A percentile compares a stretch with the other conserved stretches of the same genome.
These are phyloP conservation scores for Pristionchus entomophagus DNA, from an alignment of 2,888 invertebrate genomes.

Conservation along the genomic window DNA sequence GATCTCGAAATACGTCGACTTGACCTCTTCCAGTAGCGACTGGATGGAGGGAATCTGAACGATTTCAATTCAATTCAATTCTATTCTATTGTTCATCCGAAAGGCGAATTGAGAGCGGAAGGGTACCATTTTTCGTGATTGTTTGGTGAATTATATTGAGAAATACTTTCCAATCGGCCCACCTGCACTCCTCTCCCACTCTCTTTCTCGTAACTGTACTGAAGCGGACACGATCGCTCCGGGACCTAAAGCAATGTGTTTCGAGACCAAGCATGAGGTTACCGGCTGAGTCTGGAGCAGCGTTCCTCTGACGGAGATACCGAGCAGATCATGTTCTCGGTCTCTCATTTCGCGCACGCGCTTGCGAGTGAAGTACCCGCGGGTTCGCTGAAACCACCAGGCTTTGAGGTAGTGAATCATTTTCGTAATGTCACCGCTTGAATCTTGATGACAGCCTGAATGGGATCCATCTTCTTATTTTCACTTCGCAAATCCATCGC, in stretches of 20 bases:
- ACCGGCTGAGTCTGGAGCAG: constrained; percentile 2
- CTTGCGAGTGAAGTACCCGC: constrained; percentile 67
- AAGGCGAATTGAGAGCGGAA: too few relatives aligned
- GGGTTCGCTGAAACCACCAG: constrained; percentile 59
- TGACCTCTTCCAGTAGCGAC: background rate
- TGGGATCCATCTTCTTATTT: constrained; percentile 61
- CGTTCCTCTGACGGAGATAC: constrained; percentile 56
- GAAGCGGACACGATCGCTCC: background rate
- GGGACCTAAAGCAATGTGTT: background rate
- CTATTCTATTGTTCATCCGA: too few relatives aligned
- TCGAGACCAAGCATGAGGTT: background rate
- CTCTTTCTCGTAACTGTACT: constrained; percentile 1
- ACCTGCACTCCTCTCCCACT: background rate
- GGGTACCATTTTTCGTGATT: too few relatives aligned
- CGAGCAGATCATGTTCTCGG: constrained; percentile 57
- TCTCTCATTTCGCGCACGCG: constrained; percentile 59
- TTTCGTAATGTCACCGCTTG: constrained; percentile 62
- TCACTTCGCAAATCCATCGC: constrained; percentile 65
- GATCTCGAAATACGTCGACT: constrained; percentile 23
- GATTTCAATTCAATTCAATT: too few relatives aligned
- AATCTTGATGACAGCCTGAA: constrained; percentile 66
- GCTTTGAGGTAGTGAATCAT: background rate
- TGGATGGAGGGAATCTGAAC: background rate
- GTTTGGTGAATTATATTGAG: too few relatives aligned
- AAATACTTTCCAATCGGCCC: background rate